Evolutionary conservation across 2,888 invertebrate genomes (phyloP), one percentile per base, ranked within the genome.

Genomic region (Apodemia zela): DNA sequence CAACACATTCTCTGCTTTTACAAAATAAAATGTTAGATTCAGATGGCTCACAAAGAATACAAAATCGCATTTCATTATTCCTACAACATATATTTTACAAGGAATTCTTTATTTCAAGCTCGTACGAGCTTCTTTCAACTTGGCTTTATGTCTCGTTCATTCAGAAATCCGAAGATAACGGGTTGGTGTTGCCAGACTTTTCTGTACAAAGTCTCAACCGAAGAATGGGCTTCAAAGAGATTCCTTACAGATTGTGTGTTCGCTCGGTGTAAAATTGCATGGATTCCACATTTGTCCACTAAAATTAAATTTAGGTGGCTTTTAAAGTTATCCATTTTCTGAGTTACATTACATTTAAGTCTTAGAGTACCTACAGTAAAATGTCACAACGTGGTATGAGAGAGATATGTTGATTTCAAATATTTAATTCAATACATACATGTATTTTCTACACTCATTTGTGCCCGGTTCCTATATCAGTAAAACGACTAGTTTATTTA

Each of bases 141-240:
- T 70, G 74, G 82, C 78, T 83, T 81, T 82, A 77, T 75, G 80
- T 82, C 79, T 81, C 79, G 79, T 81, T 81, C 79, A 73, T 74
- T 78, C 76, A 79, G 78, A 82, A 84, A 85, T 84, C 81, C 79
- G 74, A 72, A 80, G 82, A 81, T 82, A 83, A 77, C 78, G 72
- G 74, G 68, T 63, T 73, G 65, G 64, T 63, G 63, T 64, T 63
- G 64, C 61, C 64, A 66, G 67, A 67, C 68, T 67, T 68, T 71
- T 65, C 69, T 68, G 65, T 63, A 65, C 68, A 75, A 78, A 75
- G 70, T 75, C 76, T 75, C 74, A 72, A 73, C 74, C 72, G 70
- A 72, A 69, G 71, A 75, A 74, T 71, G 71, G 74, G 74, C 74
- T 66, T 71, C 71, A 74, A 77, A 74, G 73, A 73, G 72, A 78